phyloP scores from a whole-genome alignment of 2,797 vertebrate species.

The Phrynocephalus forsythii region DNA sequence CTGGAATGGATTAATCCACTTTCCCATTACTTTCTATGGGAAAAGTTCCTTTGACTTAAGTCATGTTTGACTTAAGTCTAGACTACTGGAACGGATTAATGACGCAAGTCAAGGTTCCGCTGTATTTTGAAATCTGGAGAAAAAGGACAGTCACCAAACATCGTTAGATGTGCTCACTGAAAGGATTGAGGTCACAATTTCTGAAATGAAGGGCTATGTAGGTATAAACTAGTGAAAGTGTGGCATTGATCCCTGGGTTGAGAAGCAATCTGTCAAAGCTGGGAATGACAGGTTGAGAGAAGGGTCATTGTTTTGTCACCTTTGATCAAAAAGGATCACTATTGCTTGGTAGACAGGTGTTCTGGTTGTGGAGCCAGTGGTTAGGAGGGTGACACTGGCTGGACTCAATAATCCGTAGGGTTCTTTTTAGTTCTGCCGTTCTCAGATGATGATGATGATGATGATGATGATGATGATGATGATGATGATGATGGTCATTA shows the following conservation, averaged over 20 bases:
- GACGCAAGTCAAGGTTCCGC: too few relatives aligned
- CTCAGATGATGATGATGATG: too few relatives aligned
- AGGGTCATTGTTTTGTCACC: background rate
- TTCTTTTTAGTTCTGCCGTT: too few relatives aligned
- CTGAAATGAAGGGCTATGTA: background rate
- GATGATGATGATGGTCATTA: background rate
- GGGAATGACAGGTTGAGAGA: background rate
- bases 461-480: too few relatives aligned
- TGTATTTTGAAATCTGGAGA: background rate
- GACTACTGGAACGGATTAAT: too few relatives aligned
- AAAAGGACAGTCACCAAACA: background rate
- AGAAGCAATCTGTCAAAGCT: background rate
- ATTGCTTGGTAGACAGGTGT: background rate
- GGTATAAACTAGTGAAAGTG: background rate
- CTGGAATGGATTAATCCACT: too few relatives aligned
- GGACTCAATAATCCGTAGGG: too few relatives aligned
- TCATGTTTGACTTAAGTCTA: too few relatives aligned
- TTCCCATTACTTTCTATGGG: too few relatives aligned
- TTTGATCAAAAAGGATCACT: background rate
- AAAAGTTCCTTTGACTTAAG: too few relatives aligned
- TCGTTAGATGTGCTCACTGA: background rate
- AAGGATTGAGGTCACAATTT: background rate
- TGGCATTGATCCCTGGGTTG: background rate
- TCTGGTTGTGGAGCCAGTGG: background rate
- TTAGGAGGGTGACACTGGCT: too few relatives aligned